A percentile compares a stretch with the other conserved stretches of the same genome.
phyloP scores from a whole-genome alignment of 92 coral and sea anemone species.

The Desmophyllum pertusum region DNA sequence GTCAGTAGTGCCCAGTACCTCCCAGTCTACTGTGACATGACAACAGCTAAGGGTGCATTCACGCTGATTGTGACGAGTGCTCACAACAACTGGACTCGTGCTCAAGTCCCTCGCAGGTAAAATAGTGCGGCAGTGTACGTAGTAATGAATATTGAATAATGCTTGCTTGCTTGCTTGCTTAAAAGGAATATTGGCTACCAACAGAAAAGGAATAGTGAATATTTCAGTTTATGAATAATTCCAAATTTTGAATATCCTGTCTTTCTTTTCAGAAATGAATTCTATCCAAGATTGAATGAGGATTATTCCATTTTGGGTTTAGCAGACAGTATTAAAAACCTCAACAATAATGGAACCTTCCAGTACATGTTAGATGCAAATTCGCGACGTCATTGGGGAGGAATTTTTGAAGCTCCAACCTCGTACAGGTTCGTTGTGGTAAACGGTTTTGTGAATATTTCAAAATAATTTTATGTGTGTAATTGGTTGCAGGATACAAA shows the following conservation, averaged over 20 bases:
- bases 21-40: constrained; percentile 84
- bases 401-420: constrained; percentile 43
- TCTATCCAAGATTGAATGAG: constrained; percentile 20
- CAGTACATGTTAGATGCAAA: constrained; percentile 55
- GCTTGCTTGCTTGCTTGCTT: too few relatives aligned
- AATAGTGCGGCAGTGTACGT: too few relatives aligned
- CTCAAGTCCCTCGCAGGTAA: constrained; percentile 63
- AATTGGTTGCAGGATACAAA: too few relatives aligned
- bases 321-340: constrained; percentile 41
- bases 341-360: constrained; percentile 40
- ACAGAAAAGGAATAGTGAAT: too few relatives aligned
- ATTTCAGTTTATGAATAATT: too few relatives aligned
- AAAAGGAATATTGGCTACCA: too few relatives aligned
- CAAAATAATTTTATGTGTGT: too few relatives aligned
- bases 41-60: constrained; percentile 75
- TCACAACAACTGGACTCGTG: constrained; percentile 70
- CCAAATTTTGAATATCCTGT: too few relatives aligned
- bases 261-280: neutral
- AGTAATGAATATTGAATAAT: too few relatives aligned
- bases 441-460: too few relatives aligned
- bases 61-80: constrained; percentile 85
- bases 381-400: constrained; percentile 50
- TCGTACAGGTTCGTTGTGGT: constrained; percentile 29
- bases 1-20: constrained; percentile 52
- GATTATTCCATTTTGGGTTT: constrained; percentile 48